These are phyloP conservation scores for Drosophila parvula DNA, from an alignment of 1,140 invertebrate genomes.

Conservation along the genomic window DNA sequence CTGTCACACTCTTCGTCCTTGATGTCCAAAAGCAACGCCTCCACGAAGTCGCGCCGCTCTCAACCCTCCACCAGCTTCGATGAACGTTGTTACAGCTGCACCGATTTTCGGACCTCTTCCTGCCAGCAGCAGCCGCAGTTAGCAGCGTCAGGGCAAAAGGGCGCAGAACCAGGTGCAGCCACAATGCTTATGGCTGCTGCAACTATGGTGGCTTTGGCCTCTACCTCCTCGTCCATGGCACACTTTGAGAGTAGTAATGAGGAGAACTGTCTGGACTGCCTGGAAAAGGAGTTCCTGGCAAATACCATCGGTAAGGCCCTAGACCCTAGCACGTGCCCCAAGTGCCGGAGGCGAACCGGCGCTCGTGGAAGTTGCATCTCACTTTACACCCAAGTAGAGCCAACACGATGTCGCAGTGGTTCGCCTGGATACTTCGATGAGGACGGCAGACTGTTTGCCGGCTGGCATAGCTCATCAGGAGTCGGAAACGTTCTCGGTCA, in stretches of 20 bases:
- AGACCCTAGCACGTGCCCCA: slow-evolving; percentile 64
- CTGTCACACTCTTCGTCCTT: slow-evolving; percentile 69
- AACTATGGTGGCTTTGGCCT: slow-evolving; percentile 51
- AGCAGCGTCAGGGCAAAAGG: neutral
- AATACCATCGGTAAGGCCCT: slow-evolving; percentile 78
- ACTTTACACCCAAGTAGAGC: slow-evolving; percentile 56
- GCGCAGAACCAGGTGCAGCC: slow-evolving; percentile 27
- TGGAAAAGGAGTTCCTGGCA: slow-evolving; percentile 80
- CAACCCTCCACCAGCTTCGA: slow-evolving; percentile 67
- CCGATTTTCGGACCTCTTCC: slow-evolving; percentile 61
- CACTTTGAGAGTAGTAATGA: slow-evolving; percentile 67
- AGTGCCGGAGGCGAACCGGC: slow-evolving; percentile 60
- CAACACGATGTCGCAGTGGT: slow-evolving; percentile 70
- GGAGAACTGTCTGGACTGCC: slow-evolving; percentile 79
- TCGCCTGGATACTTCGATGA: slow-evolving; percentile 64
- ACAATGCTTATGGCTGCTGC: slow-evolving; percentile 66
- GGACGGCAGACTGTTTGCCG: slow-evolving; percentile 54
- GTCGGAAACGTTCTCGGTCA: neutral
- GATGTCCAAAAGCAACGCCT: slow-evolving; percentile 66
- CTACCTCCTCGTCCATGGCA: slow-evolving; percentile 42
- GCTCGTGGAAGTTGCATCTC: slow-evolving; percentile 63
- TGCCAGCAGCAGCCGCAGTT: slow-evolving; percentile 23
- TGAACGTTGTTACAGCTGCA: slow-evolving; percentile 79
- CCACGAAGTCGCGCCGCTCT: slow-evolving; percentile 71
- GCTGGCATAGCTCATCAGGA: slow-evolving; percentile 39